phyloP scores from a whole-genome alignment of 2,797 vertebrate species.

The Amphiprion clarkii region DNA sequence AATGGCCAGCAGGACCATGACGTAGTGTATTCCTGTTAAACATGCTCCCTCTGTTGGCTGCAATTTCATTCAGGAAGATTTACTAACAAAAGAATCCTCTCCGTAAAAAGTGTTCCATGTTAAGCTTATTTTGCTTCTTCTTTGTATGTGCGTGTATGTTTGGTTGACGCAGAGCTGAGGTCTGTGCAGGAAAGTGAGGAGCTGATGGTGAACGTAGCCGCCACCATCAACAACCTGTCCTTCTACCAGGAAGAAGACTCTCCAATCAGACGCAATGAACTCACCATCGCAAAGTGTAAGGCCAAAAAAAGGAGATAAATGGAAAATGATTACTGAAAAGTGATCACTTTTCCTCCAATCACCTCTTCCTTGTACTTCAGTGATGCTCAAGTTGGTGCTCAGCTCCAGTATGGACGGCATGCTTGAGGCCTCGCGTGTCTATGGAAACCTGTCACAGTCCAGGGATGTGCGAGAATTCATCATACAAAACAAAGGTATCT shows the following conservation, averaged over 20 bases:
- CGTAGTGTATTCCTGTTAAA: background rate
- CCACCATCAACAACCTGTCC: conserved; percentile 94
- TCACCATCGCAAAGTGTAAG: conserved; percentile 88
- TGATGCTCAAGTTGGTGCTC: conserved; percentile 90
- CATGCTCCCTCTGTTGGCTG: conserved; percentile 6
- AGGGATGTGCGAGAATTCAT: conserved; percentile 91
- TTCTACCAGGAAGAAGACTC: conserved; percentile 90
- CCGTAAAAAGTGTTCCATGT: too few species aligned
- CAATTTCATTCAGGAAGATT: background rate
- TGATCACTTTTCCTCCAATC: background rate
- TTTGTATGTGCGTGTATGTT: conserved; percentile 1
- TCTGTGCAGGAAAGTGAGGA: conserved; percentile 90
- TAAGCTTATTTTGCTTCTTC: background rate
- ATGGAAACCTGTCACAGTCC: conserved; percentile 93
- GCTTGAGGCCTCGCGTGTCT: conserved; percentile 92
- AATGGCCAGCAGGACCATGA: too few species aligned
- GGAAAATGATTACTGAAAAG: background rate
- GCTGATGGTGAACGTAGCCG: conserved; percentile 89
- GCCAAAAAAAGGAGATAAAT: background rate
- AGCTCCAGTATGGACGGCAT: conserved; percentile 90
- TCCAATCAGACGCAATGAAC: conserved; percentile 79
- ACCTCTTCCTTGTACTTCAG: conserved; percentile 68
- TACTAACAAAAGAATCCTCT: too few species aligned
- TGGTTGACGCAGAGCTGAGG: conserved; percentile 86
- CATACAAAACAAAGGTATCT: conserved; percentile 88